Percentiles rank a stretch among this genome's conserved stretches.
phyloP scores from a whole-genome alignment of 2,113 vertebrate species.

The Carassius gibelio region DNA sequence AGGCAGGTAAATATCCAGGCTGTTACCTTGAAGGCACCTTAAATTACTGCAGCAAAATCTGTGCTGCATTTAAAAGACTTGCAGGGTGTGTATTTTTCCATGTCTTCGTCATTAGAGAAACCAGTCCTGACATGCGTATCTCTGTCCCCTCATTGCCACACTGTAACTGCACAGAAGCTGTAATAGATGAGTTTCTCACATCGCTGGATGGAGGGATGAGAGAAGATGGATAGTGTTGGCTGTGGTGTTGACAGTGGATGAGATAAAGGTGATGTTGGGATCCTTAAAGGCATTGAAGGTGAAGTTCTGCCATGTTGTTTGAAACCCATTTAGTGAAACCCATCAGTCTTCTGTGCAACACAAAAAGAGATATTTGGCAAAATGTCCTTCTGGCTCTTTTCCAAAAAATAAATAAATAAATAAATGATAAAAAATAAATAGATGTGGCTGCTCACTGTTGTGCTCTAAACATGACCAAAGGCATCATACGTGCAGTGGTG shows the following conservation, averaged over 20 bases:
- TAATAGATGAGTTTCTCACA: background rate
- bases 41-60: conserved; percentile 14
- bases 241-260: background rate
- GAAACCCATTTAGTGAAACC: background rate
- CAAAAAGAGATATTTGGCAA: background rate
- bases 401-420: no score
- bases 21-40: conserved; percentile 8
- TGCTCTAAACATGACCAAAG: background rate
- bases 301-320: background rate
- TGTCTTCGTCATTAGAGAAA: background rate
- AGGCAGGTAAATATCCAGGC: conserved; percentile 43
- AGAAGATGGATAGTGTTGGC: conserved; percentile 28
- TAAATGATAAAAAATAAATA: background rate
- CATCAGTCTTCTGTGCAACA: background rate
- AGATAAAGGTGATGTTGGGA: background rate
- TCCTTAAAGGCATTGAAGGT: background rate
- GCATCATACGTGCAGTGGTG: background rate
- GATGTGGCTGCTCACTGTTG: background rate
- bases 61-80: background rate
- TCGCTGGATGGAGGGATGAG: background rate
- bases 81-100: background rate
- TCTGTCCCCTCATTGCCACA: background rate
- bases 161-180: conserved; percentile 2
- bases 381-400: background rate
- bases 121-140: background rate